Evolutionary conservation across 1,140 invertebrate genomes (phyloP), one percentile per base, ranked within the genome.

Genomic region (Diabrotica virgifera): DNA sequence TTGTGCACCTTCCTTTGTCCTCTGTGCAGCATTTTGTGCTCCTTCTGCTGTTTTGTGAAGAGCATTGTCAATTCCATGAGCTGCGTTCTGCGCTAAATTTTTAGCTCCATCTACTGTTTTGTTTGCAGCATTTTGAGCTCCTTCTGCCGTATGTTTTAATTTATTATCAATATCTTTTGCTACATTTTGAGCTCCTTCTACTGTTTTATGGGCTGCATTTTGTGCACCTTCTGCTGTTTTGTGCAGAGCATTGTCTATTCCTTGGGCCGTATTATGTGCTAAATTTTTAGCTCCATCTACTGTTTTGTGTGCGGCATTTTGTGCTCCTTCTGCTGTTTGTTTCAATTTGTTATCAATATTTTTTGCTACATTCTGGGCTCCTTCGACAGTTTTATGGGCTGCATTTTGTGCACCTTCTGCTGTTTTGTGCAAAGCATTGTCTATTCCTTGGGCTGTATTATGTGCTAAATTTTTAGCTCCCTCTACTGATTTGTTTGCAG

Each of bases 401-500:
- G 37, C 61, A 13, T 53, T 37, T 35, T 11, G 60, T 13, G 56
- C 50, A 14, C 50, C 52, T 59, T 67, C 64, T 50, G 56, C 64
- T 7, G 65, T 63, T 62, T 64, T 64, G 12, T 59, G 65, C 10
- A 70, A 35, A 64, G 68, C 69, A 35, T 67, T 59, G 24, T 66
- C 64, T 0, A 68, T 56, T 50, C 7, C 40, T 57, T 40, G 58
- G n/a, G 55, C 66, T 36, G 53, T 12, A 8, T 66, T 35, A 53
- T 63, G 14, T 5, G 62, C 65, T 35, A 52, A 58, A 46, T 65
- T 36, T 46, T 59, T 54, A 35, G 36, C 46, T 10, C 57, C 66
- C 12, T 53, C 57, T 12, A 56, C 61, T 53, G 55, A 9, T 24
- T 63, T 54, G 35, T 12, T 52, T 24, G 56, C 54, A 35, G 60